Base-by-base conservation (phyloP, 2,113 vertebrate species). In the Bombycilla garrulus region DNA sequence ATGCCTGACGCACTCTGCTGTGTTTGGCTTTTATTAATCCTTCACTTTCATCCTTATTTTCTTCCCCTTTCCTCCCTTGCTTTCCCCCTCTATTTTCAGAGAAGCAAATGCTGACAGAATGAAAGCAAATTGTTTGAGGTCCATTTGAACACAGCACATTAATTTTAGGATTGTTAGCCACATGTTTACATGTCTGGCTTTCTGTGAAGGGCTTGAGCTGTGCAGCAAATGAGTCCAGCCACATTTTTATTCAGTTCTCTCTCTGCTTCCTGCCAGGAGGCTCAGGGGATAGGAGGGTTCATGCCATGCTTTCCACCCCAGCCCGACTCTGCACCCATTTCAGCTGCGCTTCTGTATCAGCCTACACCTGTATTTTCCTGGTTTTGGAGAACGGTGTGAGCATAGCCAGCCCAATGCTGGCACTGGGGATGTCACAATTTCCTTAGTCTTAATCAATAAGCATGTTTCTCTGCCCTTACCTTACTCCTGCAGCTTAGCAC, bases 111-210 rank as follows among this genome's bases (percentile, higher is more conserved):
- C 38, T 86, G 60, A 57, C 45, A 74, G 33, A 94, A 79, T 40
- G 36, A n/a, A 95, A 87, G 15, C 42, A 88, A 93, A 90, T 36
- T 71, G 23, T 84, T 90, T 10, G 22, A 96, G 60, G 35, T 84
- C 42, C 56, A 91, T 74, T 90, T 96, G 35, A 94, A 74, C 71
- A 53, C 19, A 65, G 53, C 19, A 70, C 3, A 29, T 80, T 97
- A 88, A 96, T 97, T 97, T 86, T 31, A 45, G 54, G 56, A 38
- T 38, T 92, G 71, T 77, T 85, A 35, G 31, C 81, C 42, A n/a
- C 31, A 35, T 7, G 20, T 31, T 71, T 81, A 64, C n/a, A 36
- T 5, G 45, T 31, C 35, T 64, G 45, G 12, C 16, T 88, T 82
- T 88, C 24, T 67, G 50, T 48, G 29, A 36, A 89, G 17, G 47